Base-by-base conservation (phyloP, 2,888 invertebrate genomes). In the Drosophila vallismaia region DNA sequence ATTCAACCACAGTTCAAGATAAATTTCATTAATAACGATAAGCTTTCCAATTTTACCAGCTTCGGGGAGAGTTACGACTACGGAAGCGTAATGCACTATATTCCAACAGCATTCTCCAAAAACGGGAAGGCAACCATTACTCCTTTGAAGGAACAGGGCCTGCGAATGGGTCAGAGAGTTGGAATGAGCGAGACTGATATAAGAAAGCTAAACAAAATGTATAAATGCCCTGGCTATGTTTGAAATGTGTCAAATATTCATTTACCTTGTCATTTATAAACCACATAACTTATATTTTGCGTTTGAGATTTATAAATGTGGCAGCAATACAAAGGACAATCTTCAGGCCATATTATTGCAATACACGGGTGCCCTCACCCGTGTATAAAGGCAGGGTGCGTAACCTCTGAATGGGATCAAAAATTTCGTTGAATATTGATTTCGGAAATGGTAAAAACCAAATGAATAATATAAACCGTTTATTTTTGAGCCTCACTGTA, bases 61-160 rank as follows among this genome's bases (percentile, higher is more conserved):
- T 95, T 93, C 85, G 95, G 94, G 1, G 93, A 95, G 56, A 91
- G 92, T 0, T 96, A 96, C 83, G 96, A 96, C 89, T 96, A 94
- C 89, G 93, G 94, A 74, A 96, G 96, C 74, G 94, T 96, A 1
- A 95, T 96, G 95, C 96, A 96, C 86, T 96, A 96, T 90, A 94
- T 95, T 0, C 93, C 93, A 24, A 93, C 93, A 24, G 95, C 96
- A 0, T 96, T 96, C 90, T 94, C 95, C 0, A 93, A 86, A 50
- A 96, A 96, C 89, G 93, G 93, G 2, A 89, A 93, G 80, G 93
- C 94, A 31, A 96, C 96, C 0, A 95, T 96, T 45, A 91, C 94
- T 10, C 55, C 31, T 63, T 67, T 45, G 40, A 19, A 14, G 12
- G 0, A 2, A 0, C 64, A 48, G 7, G 29, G 31, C 3, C 12